Conservation (phyloP, 2,888 invertebrate genomes). For the Megaustenia siamemsis region DNA sequence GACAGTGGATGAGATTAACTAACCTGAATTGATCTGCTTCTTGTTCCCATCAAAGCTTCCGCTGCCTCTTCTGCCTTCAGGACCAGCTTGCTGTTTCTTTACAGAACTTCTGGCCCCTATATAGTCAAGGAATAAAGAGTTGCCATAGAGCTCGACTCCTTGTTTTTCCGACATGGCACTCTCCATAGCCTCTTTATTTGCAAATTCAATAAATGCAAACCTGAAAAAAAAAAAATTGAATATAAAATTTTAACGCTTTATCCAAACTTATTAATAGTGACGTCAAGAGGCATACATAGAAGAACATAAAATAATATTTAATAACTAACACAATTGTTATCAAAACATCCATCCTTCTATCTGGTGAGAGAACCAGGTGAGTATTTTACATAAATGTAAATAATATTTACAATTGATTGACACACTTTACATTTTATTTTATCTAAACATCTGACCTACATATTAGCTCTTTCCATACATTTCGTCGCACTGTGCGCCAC, state of each 20-base stretch:
- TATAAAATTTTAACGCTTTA: background rate
- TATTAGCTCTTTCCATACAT: too few species aligned
- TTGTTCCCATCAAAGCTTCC: constrained; percentile 46
- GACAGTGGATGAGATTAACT: too few species aligned
- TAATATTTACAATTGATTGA: too few species aligned
- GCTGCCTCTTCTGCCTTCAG: constrained; percentile 42
- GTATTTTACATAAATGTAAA: too few species aligned
- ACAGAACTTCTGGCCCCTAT: constrained; percentile 62
- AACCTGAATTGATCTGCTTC: constrained; percentile 16
- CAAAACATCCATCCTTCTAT: too few species aligned
- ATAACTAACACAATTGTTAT: too few species aligned
- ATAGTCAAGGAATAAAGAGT: constrained; percentile 67
- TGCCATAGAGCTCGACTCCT: constrained; percentile 62
- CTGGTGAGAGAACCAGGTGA: too few species aligned
- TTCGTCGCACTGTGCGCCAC: too few species aligned
- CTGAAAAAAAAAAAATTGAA: constrained; percentile 58
- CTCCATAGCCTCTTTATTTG: constrained; percentile 62
- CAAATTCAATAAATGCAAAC: constrained; percentile 73
- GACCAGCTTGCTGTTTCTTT: constrained; percentile 54
- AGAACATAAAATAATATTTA: too few species aligned
- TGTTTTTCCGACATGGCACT: constrained; percentile 68
- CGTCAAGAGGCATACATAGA: background rate
- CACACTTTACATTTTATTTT: too few species aligned
- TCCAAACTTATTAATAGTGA: too few species aligned
- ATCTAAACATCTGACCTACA: too few species aligned